These are phyloP conservation scores for Acomys russatus DNA, from an alignment of 2,797 vertebrate species.

Conservation along the genomic window DNA sequence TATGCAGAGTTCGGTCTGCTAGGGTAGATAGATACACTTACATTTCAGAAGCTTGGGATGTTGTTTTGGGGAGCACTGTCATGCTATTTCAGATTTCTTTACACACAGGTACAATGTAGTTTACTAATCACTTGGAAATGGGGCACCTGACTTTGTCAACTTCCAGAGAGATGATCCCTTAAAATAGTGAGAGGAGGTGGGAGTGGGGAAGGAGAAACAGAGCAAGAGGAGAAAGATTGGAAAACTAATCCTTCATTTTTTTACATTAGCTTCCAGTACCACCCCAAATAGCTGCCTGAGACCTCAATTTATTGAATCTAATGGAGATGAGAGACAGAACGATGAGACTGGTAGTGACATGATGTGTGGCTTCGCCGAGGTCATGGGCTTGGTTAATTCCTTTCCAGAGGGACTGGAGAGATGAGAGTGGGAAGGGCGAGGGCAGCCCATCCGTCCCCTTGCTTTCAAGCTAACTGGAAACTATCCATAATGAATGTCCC, in stretches of 20 bases:
- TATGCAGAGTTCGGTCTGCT: not conserved
- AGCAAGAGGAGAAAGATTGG: fast-evolving
- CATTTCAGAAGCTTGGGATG: not conserved
- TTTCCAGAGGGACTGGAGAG: slow-evolving; percentile 76
- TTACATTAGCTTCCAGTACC: not conserved
- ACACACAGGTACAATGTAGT: not conserved
- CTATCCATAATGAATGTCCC: slow-evolving; percentile 74
- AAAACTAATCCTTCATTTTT: not conserved
- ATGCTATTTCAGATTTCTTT: slow-evolving; percentile 14
- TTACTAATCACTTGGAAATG: slow-evolving; percentile 25
- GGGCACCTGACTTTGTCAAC: not conserved
- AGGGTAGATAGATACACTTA: not conserved
- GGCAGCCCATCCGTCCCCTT: slow-evolving; percentile 33
- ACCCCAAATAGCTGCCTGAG: not conserved
- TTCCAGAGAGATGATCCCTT: slow-evolving; percentile 5
- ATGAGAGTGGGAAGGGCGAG: slow-evolving; percentile 53
- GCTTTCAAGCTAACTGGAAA: slow-evolving; percentile 67
- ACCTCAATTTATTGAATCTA: slow-evolving; percentile 73
- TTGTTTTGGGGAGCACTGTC: slow-evolving; percentile 43
- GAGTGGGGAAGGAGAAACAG: not conserved
- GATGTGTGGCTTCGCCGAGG: slow-evolving; percentile 30
- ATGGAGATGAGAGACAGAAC: slow-evolving; percentile 70
- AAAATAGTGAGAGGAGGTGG: not conserved
- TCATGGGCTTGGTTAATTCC: slow-evolving; percentile 71
- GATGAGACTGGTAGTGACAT: slow-evolving; percentile 57